Evolutionary conservation across 2,113 vertebrate species (phyloP), one percentile per base, ranked within the genome.

Genomic region (Empidonax traillii): DNA sequence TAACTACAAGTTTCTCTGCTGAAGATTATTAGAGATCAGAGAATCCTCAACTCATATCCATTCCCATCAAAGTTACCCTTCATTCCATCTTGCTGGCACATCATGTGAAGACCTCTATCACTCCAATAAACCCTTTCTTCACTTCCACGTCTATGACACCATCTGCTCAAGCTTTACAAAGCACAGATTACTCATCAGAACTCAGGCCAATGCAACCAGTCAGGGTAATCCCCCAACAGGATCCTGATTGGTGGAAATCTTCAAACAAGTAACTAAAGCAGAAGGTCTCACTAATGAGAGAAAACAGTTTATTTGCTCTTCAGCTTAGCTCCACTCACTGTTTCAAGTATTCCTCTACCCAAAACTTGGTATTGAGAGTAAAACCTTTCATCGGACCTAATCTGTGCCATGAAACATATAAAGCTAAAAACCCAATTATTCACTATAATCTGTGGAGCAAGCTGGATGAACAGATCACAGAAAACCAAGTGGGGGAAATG

Each of bases 61-160:
- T 46, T 92, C 23, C 63, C 61, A 85, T 33, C 56, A 56, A 93
- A 71, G 46, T 67, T 85, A 25, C 65, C 71, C n/a, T 88, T 92
- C 43, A 37, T 85, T 90, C 71, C 49, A 79, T 44, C 47, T 44
- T 62, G 51, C 61, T 92, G 61, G 71, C 62, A 67, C 71, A 85
- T 46, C 53, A 67, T 39, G n/a, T 62, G 33, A 92, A 81, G 73
- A 77, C 76, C 37, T 65, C 37, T 62, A 52, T 47, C 61, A 61
- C 49, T 82, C 87, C 89, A 77, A 39, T 52, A 72, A 85, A 74
- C 15, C n/a, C 59, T 88, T 72, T 49, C 67, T 82, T 69, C 71
- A 39, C 51, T 65, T 80, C 44, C 59, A 69, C 4, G 4, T 39
- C 43, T 79, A 53, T 0, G 2, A 72, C 49, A 73, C 16, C 24